phyloP scores from a whole-genome alignment of 2,113 vertebrate genomes.

The Uria lomvia region DNA sequence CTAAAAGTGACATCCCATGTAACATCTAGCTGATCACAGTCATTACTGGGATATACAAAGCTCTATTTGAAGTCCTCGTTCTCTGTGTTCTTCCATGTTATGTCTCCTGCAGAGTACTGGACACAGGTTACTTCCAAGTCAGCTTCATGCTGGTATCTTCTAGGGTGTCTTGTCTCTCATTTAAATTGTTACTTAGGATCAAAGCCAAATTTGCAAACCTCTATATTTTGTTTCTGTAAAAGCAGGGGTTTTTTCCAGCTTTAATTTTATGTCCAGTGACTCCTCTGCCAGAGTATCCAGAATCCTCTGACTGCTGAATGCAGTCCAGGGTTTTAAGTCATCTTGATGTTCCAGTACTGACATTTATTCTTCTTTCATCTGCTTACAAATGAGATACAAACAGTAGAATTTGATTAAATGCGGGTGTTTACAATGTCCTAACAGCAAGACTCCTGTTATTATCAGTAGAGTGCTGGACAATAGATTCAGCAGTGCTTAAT shows the following conservation, averaged over 20 bases:
- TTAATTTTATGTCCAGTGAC: not conserved
- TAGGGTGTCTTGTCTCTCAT: not conserved
- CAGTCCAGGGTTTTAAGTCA: slow-evolving; percentile 11
- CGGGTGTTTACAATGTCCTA: not conserved
- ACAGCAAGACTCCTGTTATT: not conserved
- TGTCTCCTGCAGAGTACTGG: not conserved
- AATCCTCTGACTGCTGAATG: not conserved
- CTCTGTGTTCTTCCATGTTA: not conserved
- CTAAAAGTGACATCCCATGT: not conserved
- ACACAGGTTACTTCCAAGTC: not conserved
- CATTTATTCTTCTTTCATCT: slow-evolving; percentile 31
- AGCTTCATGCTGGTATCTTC: not conserved
- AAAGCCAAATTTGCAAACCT: not conserved
- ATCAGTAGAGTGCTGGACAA: not conserved
- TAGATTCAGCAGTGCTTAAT: not conserved
- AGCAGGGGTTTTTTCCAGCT: not conserved
- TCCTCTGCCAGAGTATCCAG: not conserved
- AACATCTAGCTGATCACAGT: not conserved
- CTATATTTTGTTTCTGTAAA: not conserved
- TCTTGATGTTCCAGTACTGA: not conserved
- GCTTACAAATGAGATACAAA: not conserved
- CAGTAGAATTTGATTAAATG: not conserved
- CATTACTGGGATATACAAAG: not conserved
- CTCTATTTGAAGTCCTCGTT: not conserved
- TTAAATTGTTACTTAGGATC: not conserved